Conservation (phyloP, 2,888 invertebrate species). For the Ophion ventricosus region DNA sequence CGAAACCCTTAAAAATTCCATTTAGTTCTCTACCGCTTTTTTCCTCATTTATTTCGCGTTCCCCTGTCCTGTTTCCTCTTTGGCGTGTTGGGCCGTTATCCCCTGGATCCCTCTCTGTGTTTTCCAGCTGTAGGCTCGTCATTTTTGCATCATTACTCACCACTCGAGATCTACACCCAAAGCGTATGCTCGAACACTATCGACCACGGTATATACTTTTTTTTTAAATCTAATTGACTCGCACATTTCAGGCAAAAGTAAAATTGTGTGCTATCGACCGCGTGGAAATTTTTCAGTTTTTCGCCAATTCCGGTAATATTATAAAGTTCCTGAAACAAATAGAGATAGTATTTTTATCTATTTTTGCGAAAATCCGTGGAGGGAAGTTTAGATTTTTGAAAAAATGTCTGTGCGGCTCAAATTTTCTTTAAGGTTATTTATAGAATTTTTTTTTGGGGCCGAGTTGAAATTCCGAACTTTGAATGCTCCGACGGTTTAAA, state of each 20-base stretch:
- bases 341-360: neutral
- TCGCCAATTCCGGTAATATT: neutral
- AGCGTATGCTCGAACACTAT: neutral
- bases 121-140: constrained; percentile 28
- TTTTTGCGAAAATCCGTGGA: neutral
- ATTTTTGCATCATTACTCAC: constrained; percentile 37
- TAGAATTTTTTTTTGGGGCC: neutral
- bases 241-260: neutral
- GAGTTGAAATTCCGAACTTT: too few species aligned
- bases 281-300: neutral
- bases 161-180: neutral
- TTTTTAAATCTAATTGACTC: constrained; percentile 31
- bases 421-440: neutral
- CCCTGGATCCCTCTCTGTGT: constrained; percentile 14
- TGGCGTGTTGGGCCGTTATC: constrained; percentile 15
- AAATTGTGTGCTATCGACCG: neutral
- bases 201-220: neutral
- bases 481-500: too few species aligned
- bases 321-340: neutral
- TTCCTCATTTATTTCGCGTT: neutral
- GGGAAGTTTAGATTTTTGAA: neutral
- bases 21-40: constrained; percentile 13
- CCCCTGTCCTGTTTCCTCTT: neutral
- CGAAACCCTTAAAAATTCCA: constrained; percentile 34
- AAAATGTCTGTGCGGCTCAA: neutral